phyloP scores from a whole-genome alignment of 2,888 invertebrate species.

The Chromoteleia sp. region DNA sequence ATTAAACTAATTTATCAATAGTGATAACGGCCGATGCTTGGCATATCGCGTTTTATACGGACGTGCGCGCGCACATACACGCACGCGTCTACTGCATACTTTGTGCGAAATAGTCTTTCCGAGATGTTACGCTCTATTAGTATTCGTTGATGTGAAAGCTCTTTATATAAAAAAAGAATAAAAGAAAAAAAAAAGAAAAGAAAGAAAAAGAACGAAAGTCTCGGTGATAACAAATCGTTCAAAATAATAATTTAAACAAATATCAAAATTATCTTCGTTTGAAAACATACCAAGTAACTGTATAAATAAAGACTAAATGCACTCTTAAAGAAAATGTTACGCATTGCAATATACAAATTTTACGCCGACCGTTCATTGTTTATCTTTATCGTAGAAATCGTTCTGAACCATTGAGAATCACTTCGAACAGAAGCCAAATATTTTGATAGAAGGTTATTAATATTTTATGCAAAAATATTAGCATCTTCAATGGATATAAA shows the following conservation, averaged over 20 bases:
- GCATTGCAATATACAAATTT: too few relatives aligned
- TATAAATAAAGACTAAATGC: too few relatives aligned
- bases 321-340: too few relatives aligned
- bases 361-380: too few relatives aligned
- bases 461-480: too few relatives aligned
- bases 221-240: neutral
- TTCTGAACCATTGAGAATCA: too few relatives aligned
- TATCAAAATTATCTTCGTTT: neutral
- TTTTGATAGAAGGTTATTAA: too few relatives aligned
- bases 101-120: conserved; percentile 41
- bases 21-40: conserved; percentile 65
- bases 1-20: conserved; percentile 62
- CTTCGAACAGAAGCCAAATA: too few relatives aligned
- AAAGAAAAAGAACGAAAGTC: conserved; percentile 19
- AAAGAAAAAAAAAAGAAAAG: conserved; percentile 11
- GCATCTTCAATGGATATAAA: too few relatives aligned
- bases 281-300: too few relatives aligned
- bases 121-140: conserved; percentile 50
- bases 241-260: conserved; percentile 14
- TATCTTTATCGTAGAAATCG: too few relatives aligned
- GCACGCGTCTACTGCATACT: conserved; percentile 24
- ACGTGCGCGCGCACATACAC: neutral
- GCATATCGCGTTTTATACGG: conserved; percentile 71
- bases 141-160: conserved; percentile 44
- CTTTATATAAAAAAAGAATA: conserved; percentile 2